A percentile compares a stretch with the other conserved stretches of the same genome.
These are phyloP conservation scores for Aethes cnicana DNA, from an alignment of 2,888 invertebrate genomes.

Conservation along the genomic window DNA sequence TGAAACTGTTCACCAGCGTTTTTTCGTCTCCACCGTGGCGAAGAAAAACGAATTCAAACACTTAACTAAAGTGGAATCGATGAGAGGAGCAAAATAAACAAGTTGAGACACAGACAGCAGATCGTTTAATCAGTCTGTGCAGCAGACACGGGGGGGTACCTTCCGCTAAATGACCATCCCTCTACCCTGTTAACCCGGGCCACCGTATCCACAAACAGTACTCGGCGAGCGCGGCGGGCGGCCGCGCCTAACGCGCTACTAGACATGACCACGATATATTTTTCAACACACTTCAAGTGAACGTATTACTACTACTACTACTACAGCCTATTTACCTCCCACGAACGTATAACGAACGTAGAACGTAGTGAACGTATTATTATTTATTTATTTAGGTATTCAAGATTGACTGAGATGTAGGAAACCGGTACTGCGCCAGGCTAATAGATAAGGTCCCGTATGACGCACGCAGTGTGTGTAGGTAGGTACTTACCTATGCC, in stretches of 20 bases:
- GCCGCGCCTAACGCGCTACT: conserved; percentile 36
- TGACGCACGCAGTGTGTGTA: no score
- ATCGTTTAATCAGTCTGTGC: conserved; percentile 78
- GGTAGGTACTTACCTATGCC: no score
- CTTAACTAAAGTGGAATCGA: conserved; percentile 49
- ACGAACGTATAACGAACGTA: no score
- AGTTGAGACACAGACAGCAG: conserved; percentile 65
- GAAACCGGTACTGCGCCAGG: no score
- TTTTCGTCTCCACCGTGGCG: conserved; percentile 19
- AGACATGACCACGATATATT: conserved; percentile 44
- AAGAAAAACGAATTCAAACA: conserved; percentile 43
- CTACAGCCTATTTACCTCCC: no score
- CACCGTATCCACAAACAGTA: conserved; percentile 79
- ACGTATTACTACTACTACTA: no score
- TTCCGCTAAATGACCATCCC: conserved; percentile 80
- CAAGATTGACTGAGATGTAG: no score
- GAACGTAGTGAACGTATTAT: no score
- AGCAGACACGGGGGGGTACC: conserved; percentile 66
- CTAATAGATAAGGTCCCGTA: no score
- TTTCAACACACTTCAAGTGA: no score
- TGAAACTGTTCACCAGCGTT: no score
- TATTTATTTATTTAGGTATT: no score
- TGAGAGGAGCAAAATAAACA: conserved; percentile 63
- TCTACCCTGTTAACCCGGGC: conserved; percentile 75
- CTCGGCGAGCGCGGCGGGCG: conserved; percentile 68